Percentiles rank a stretch among this genome's conserved stretches.
These are phyloP conservation scores for Schlechtendalia chinensis DNA, from an alignment of 1,140 invertebrate species.

Conservation along the genomic window DNA sequence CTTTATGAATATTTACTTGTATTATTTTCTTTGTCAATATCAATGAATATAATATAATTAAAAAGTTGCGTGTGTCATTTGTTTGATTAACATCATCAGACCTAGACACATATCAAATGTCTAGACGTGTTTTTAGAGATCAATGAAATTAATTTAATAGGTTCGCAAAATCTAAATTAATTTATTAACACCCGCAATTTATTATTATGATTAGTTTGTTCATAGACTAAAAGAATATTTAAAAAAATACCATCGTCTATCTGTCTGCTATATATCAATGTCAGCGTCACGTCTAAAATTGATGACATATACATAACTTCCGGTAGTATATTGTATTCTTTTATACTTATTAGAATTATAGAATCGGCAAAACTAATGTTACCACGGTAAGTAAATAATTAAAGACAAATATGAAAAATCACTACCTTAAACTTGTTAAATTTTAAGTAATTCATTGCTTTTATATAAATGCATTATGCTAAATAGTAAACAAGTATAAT, in stretches of 20 bases:
- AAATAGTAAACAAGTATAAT: too few relatives aligned
- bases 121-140: conserved; percentile 22
- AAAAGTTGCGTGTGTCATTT: not conserved
- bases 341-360: too few relatives aligned
- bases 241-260: conserved; percentile 1
- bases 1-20: too few relatives aligned
- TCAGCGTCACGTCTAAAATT: not conserved
- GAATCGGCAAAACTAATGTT: too few relatives aligned
- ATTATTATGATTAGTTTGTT: not conserved
- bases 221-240: not conserved
- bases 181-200: conserved; percentile 8
- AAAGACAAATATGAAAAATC: too few relatives aligned
- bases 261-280: not conserved
- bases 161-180: conserved; percentile 15
- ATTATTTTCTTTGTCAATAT: too few relatives aligned
- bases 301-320: not conserved
- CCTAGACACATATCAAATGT: conserved; percentile 15
- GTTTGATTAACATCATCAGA: not conserved
- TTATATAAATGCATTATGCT: too few relatives aligned
- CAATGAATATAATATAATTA: not conserved
- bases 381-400: too few relatives aligned
- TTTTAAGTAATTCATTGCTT: too few relatives aligned
- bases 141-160: conserved; percentile 25
- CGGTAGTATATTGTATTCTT: not conserved
- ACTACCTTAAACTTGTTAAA: too few relatives aligned